phyloP scores from a whole-genome alignment of 1,140 invertebrate species.

The Drosophila hydei region DNA sequence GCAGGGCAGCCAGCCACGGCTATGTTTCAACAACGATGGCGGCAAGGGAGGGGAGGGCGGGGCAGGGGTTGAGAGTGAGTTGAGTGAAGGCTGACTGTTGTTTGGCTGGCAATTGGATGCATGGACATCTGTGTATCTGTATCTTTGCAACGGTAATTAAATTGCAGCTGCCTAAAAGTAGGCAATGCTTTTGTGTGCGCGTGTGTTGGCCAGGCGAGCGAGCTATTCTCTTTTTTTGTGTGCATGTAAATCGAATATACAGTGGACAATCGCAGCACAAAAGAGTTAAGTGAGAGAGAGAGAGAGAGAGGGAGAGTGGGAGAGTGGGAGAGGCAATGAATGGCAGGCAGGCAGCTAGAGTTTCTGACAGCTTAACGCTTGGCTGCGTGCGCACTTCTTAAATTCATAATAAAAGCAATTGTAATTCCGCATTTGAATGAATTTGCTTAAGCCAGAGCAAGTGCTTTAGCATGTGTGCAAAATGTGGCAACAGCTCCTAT shows the following conservation, averaged over 20 bases:
- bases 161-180: constrained; percentile 73
- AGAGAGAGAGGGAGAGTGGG: neutral
- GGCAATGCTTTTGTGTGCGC: constrained; percentile 39
- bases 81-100: neutral
- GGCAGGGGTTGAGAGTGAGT: neutral
- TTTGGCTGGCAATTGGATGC: constrained; percentile 16
- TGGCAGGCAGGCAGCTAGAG: neutral
- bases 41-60: neutral
- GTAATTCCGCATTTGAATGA: constrained; percentile 10
- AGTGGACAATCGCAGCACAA: constrained; percentile 32
- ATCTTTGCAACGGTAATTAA: constrained; percentile 71
- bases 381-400: constrained; percentile 34
- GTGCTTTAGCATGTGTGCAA: neutral
- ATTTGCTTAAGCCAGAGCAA: constrained; percentile 35
- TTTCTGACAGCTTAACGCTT: constrained; percentile 30
- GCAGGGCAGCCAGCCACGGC: constrained; percentile 11
- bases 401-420: constrained; percentile 21
- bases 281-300: neutral
- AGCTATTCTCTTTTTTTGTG: constrained; percentile 27
- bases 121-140: constrained; percentile 41
- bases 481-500: constrained; percentile 23
- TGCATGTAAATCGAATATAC: constrained; percentile 47
- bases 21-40: constrained; percentile 38
- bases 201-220: neutral
- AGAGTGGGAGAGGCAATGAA: neutral